These are phyloP conservation scores for Smithornis capensis DNA, from an alignment of 2,113 vertebrate genomes.

Conservation along the genomic window DNA sequence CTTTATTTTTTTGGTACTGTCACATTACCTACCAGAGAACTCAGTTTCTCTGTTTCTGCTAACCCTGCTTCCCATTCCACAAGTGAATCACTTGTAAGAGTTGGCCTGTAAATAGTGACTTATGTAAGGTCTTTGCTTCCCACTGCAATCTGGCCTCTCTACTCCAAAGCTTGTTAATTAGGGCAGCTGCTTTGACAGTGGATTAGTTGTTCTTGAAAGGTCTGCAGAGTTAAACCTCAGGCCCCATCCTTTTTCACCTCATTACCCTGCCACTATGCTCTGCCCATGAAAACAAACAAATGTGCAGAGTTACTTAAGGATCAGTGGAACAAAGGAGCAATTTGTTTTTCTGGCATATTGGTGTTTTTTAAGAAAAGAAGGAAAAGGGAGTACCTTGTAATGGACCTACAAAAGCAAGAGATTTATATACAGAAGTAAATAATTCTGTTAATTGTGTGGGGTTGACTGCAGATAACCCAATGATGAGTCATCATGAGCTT, in stretches of 20 bases:
- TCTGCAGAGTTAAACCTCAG: background rate
- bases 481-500: background rate
- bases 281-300: constrained; percentile 21
- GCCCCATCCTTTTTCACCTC: background rate
- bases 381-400: background rate
- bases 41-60: background rate
- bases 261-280: background rate
- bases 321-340: background rate
- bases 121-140: background rate
- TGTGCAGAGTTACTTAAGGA: background rate
- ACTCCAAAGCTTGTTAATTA: constrained; percentile 40
- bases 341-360: background rate
- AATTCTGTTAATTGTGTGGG: background rate
- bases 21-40: accelerated
- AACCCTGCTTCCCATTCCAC: background rate
- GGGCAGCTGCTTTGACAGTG: constrained; percentile 26
- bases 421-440: background rate
- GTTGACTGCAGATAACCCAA: background rate
- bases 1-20: accelerated
- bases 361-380: background rate
- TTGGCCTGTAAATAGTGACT: background rate
- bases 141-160: accelerated
- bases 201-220: constrained; percentile 25
- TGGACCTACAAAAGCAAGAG: background rate
- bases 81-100: background rate